Conservation (phyloP, 1,140 invertebrate genomes). For the Bactericera cockerelli region DNA sequence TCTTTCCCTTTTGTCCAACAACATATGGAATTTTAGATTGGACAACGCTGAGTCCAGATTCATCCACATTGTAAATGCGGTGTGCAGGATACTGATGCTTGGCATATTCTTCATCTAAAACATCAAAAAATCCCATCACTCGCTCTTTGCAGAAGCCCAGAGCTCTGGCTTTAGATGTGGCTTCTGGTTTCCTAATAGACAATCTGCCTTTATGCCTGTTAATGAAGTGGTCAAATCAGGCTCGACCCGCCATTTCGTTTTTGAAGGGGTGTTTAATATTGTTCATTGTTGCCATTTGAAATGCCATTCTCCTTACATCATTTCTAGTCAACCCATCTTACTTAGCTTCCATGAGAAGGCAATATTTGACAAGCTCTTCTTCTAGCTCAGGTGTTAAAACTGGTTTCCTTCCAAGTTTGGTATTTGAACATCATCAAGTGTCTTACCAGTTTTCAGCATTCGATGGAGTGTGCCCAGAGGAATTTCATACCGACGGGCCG, state of each 20-base stretch:
- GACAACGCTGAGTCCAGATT: slow-evolving; percentile 23
- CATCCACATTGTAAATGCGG: no score
- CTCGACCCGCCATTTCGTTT: slow-evolving; percentile 27
- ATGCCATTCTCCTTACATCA: slow-evolving; percentile 13
- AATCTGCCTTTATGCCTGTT: slow-evolving; percentile 27
- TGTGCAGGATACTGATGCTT: slow-evolving; percentile 23
- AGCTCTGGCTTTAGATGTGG: slow-evolving; percentile 28
- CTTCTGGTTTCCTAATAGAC: slow-evolving; percentile 28
- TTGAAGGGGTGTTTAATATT: slow-evolving; percentile 15
- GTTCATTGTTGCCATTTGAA: slow-evolving; percentile 11
- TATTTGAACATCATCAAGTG: neutral
- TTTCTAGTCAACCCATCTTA: slow-evolving; percentile 10
- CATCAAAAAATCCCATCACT: slow-evolving; percentile 24
- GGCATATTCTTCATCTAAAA: neutral
- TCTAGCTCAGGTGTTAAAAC: slow-evolving; percentile 11
- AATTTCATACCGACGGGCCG: neutral
- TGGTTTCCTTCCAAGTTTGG: slow-evolving; percentile 7
- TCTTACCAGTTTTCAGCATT: neutral
- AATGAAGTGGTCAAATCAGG: slow-evolving; percentile 30
- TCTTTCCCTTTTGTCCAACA: slow-evolving; percentile 24
- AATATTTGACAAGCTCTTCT: slow-evolving; percentile 13
- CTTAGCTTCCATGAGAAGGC: slow-evolving; percentile 13
- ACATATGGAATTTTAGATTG: slow-evolving; percentile 20
- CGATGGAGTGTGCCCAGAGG: neutral
- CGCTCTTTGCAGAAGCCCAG: slow-evolving; percentile 27